A percentile compares a stretch with the other conserved stretches of the same genome.
Evolutionary conservation across 2,797 vertebrate genomes (phyloP).

Genomic region (Hephaestus fuliginosus): DNA sequence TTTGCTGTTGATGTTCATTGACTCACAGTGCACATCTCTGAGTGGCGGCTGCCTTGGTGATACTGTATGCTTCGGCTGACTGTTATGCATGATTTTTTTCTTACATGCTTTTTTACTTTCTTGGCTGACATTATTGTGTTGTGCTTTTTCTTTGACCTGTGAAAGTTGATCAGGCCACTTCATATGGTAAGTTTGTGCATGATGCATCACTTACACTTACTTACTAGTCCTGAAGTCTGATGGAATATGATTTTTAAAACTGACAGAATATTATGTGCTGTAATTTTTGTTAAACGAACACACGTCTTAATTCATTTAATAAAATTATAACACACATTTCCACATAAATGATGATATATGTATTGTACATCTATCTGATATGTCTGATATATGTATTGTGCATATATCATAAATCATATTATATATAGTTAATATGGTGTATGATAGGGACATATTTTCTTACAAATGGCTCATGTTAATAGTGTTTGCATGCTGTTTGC

Average conservation of each 20-base stretch:
- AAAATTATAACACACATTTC: neutral
- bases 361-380: constrained; percentile 8
- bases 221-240: neutral
- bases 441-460: constrained; percentile 35
- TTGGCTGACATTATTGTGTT: constrained; percentile 80
- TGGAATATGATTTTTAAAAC: neutral
- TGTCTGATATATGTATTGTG: constrained; percentile 14
- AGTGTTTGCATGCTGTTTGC: constrained; percentile 35
- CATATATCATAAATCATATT: constrained; percentile 43
- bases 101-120: constrained; percentile 70
- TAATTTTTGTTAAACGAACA: too few relatives aligned
- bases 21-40: constrained; percentile 14
- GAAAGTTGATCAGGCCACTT: constrained; percentile 88
- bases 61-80: constrained; percentile 58
- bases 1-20: constrained; percentile 24
- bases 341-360: constrained; percentile 2
- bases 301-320: too few relatives aligned
- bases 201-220: constrained; percentile 54
- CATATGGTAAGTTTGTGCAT: constrained; percentile 88
- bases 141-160: constrained; percentile 83
- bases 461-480: constrained; percentile 18
- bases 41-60: constrained; percentile 51
- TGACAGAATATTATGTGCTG: neutral
- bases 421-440: constrained; percentile 41
- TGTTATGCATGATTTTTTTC: constrained; percentile 67